A percentile compares a stretch with the other conserved stretches of the same genome.
Evolutionary conservation across 2,888 invertebrate species (phyloP).

Genomic region (Amorpha juglandis): DNA sequence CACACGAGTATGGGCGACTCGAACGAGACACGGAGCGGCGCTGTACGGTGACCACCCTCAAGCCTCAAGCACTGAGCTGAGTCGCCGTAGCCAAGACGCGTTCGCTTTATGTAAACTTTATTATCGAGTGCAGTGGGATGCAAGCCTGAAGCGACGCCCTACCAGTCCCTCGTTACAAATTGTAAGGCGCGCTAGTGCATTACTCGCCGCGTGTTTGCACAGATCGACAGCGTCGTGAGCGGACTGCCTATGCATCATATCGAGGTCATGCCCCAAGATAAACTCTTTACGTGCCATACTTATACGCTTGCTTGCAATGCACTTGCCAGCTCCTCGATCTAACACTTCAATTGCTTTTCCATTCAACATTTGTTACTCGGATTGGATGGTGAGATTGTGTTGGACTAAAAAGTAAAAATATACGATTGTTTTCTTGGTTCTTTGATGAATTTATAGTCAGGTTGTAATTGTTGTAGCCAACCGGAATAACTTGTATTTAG

Average conservation of each 20-base stretch:
- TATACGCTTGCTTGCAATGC: conserved; percentile 60
- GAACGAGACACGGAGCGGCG: conserved; percentile 39
- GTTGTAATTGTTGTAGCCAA: too few relatives aligned
- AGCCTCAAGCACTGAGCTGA: conserved; percentile 41
- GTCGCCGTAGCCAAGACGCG: conserved; percentile 66
- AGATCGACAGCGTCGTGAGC: conserved; percentile 75
- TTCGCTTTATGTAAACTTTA: conserved; percentile 80
- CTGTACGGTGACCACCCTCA: conserved; percentile 67
- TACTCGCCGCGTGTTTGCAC: conserved; percentile 78
- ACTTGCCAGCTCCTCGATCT: conserved; percentile 40
- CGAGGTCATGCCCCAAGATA: conserved; percentile 72
- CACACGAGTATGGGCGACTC: conserved; percentile 50
- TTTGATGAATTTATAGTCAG: too few relatives aligned
- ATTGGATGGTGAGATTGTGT: neutral
- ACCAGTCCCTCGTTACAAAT: conserved; percentile 58
- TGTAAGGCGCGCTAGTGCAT: conserved; percentile 76
- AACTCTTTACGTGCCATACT: conserved; percentile 66
- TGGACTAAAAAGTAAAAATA: neutral
- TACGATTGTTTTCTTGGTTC: neutral
- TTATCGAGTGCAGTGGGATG: conserved; percentile 66
- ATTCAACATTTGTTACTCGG: conserved; percentile 32
- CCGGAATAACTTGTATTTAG: too few relatives aligned
- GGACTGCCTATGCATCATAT: conserved; percentile 66
- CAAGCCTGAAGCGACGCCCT: conserved; percentile 45
- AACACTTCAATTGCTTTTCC: conserved; percentile 26